Evolutionary conservation across 2,113 vertebrate genomes (phyloP), one percentile per base, ranked within the genome.

Genomic region (Leiothrix lutea): DNA sequence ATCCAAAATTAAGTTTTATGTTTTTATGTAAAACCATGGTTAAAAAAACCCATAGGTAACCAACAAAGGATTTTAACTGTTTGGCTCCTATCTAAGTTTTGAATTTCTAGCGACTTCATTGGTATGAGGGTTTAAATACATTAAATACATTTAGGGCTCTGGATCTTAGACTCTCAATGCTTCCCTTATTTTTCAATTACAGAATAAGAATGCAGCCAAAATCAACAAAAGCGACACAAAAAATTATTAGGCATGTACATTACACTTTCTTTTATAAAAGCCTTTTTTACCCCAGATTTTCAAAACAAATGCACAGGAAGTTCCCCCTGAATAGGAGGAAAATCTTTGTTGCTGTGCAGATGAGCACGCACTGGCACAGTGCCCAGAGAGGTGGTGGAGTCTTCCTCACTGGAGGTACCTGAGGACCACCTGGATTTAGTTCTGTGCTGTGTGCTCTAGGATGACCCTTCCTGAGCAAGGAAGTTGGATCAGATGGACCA

Each of bases 361-460:
- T 29, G 11, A 47, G 8, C 4, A 1, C 0, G 0, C 10, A 17
- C 16, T 47, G 65, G 48, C 40, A 54, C 13, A 35, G 29, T 35
- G 29, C 24, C 20, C 40, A 62, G 40, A 56, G 56, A 79, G 3
- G 6, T 7, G 9, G 13, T 54, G 16, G 24, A 53, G 12, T 16
- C n/a, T 29, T 8, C 19, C n/a, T n/a, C n/a, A n/a, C 9, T 20
- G n/a, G 47, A 62, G 23, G 35, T 17, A 87, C 16, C 40, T 0
- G 2, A 54, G 5, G 40, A 18, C 35, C n/a, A 47, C 18, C 40
- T 71, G 85, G 35, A 42, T 62, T 17, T 14, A 71, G 48, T 48
- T 12, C 15, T 57, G 24, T 20, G 29, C n/a, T 1, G 2, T 24
- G 50, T 29, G 82, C 35, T 64, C 42, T 22, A 2, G 35, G n/a